Evolutionary conservation across 2,797 vertebrate genomes (phyloP), one percentile per base, ranked within the genome.

Genomic region (Periparus ater): DNA sequence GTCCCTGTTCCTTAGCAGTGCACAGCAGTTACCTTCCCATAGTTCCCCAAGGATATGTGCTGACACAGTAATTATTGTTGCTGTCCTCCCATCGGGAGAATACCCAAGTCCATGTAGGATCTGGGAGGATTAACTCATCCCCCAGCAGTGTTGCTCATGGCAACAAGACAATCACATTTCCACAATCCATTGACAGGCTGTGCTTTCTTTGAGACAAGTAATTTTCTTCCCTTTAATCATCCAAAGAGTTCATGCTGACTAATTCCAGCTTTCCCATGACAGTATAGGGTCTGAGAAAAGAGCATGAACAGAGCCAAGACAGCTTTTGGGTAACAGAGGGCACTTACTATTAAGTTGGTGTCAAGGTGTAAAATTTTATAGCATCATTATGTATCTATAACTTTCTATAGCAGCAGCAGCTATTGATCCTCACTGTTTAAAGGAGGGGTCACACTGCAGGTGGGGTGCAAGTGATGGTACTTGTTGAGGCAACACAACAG

Each of bases 221-320:
- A 95, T 95, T 93, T 96, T 95, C 93, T 96, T 96, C 88, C 83
- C 89, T 95, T 96, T 96, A 96, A 96, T 97, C 85, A 95, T 91
- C 95, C 4, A 6, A 42, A 51, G 77, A 95, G 89, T 95, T 94
- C 93, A 87, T 86, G 89, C 96, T 96, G 95, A 93, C 94, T 96
- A 96, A 95, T 96, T 95, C 96, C 80, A 91, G 85, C 83, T 94
- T 95, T 95, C 83, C 94, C 67, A 63, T 93, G 88, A 89, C 63
- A 76, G 89, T 88, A 58, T n/a, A 94, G 87, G 47, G 42, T 60
- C 63, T 93, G 76, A 92, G 77, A 54, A 88, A 40, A n/a, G 67
- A 94, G 65, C 13, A 22, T 30, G 88, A 93, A 79, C 50, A 36
- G 54, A 94, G 38, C 53, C 30, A 63, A 85, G 55, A 61, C 74